Percentiles rank a stretch among this genome's conserved stretches.
Evolutionary conservation across 1,140 invertebrate genomes (phyloP).

Genomic region (Pantala flavescens): DNA sequence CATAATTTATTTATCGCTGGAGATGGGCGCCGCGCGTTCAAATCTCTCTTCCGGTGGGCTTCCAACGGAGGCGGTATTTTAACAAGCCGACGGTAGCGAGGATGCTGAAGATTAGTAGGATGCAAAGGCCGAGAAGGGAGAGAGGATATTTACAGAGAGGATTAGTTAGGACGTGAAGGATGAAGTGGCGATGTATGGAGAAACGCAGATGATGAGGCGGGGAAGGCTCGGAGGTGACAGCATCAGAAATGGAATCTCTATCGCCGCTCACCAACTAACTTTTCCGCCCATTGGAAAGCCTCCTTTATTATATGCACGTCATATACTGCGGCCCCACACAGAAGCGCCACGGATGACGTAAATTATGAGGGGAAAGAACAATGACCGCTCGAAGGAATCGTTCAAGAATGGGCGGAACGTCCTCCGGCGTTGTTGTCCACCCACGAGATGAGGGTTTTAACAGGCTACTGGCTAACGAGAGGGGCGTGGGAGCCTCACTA

Average conservation of each 20-base stretch:
- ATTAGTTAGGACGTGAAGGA: background rate
- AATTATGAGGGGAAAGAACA: background rate
- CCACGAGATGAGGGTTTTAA: background rate
- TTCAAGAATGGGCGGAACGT: background rate
- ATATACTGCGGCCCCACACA: background rate
- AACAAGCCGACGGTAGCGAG: background rate
- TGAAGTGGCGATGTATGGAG: background rate
- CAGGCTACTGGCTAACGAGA: background rate
- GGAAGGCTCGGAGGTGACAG: background rate
- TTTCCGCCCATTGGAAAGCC: background rate
- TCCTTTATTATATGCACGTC: background rate
- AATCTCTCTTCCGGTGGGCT: background rate
- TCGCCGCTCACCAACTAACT: background rate
- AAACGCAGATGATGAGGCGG: background rate
- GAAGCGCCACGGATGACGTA: background rate
- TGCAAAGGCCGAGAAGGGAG: background rate
- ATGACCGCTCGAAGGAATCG: background rate
- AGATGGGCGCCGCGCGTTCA: background rate
- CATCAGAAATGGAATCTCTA: slow-evolving; percentile 5
- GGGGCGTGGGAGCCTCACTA: background rate
- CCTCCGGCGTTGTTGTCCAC: background rate
- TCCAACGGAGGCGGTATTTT: background rate
- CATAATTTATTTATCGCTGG: background rate
- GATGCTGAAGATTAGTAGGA: background rate
- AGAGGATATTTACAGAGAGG: background rate